phyloP scores from a whole-genome alignment of 2,113 vertebrate species.

The Pipa parva region DNA sequence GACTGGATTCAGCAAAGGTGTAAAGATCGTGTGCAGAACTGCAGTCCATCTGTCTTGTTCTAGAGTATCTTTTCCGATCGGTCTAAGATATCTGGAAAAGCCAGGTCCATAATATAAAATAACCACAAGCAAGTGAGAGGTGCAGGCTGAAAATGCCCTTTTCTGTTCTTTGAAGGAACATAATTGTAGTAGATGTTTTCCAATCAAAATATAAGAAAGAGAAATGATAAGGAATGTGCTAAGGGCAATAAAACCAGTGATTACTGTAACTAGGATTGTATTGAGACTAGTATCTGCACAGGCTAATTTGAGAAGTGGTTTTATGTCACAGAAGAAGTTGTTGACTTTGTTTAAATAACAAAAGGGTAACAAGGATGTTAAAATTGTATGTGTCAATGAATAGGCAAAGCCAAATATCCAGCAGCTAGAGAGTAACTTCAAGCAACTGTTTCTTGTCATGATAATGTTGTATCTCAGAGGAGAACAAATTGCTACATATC shows the following conservation, averaged over 20 bases:
- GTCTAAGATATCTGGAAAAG: constrained; percentile 28
- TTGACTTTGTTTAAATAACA: neutral
- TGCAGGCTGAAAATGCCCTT: constrained; percentile 35
- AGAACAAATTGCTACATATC: constrained; percentile 21
- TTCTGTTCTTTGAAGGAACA: neutral
- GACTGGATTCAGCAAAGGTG: too few relatives aligned
- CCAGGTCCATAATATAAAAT: constrained; percentile 32
- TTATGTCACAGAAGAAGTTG: constrained; percentile 25
- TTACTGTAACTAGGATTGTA: neutral
- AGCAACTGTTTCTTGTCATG: neutral
- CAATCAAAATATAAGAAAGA: constrained; percentile 29
- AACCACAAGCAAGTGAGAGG: constrained; percentile 33
- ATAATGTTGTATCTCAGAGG: constrained; percentile 10
- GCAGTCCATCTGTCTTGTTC: constrained; percentile 27
- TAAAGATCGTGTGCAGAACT: constrained; percentile 25
- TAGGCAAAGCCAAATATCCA: constrained; percentile 13
- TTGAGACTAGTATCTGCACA: constrained; percentile 5
- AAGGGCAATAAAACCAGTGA: neutral
- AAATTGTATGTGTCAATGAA: constrained; percentile 10
- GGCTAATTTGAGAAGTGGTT: constrained; percentile 15
- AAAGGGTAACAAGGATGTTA: constrained; percentile 6
- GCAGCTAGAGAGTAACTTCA: neutral
- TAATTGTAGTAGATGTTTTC: neutral
- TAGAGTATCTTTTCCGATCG: neutral
- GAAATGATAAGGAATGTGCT: constrained; percentile 19